Base-by-base conservation (phyloP, 2,888 invertebrate species). In the Ophraella communa region DNA sequence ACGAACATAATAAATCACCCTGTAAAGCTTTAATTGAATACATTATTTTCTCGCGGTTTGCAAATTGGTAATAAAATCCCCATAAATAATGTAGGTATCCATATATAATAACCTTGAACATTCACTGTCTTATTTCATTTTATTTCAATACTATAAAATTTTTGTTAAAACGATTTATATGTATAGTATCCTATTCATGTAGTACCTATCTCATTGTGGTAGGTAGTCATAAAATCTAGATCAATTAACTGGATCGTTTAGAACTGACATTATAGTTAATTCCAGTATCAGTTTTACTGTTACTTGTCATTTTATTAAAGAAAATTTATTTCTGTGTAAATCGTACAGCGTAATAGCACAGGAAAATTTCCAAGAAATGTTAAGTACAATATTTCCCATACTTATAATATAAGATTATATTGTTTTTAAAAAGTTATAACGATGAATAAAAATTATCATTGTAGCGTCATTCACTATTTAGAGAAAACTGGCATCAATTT, bases 211-310 rank as follows among this genome's bases (percentile, higher is more conserved):
- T 39, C 35, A 14, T 39, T 39, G 73, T 72, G 72, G 72, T 67
- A 66, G 72, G 71, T 68, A 67, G 65, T 57, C 63, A 68, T 74
- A 73, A 74, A 74, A 66, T 68, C 55, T 57, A 60, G 62, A 67
- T 69, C 65, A 72, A 72, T 72, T 70, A 70, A 68, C 54, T 45
- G 20, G 53, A 39, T 58, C 69, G 67, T 64, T 71, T 14, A 69
- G 70, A 74, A 61, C 49, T 63, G 71, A 67, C 51, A 62, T 66
- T 66, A 68, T 55, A 53, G 64, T 71, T 65, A 66, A 68, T 68
- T 67, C 68, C 62, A 68, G 65, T 62, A 68, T 65, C 69, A 60
- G 55, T 58, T 72, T 69, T 65, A 72, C 68, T 67, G 73, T 67
- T 66, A 63, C 56, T 65, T 64, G 23, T 53, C 59, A 68, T 63